Conservation (phyloP, 2,888 invertebrate genomes). For the Platycheirus rosarum region DNA sequence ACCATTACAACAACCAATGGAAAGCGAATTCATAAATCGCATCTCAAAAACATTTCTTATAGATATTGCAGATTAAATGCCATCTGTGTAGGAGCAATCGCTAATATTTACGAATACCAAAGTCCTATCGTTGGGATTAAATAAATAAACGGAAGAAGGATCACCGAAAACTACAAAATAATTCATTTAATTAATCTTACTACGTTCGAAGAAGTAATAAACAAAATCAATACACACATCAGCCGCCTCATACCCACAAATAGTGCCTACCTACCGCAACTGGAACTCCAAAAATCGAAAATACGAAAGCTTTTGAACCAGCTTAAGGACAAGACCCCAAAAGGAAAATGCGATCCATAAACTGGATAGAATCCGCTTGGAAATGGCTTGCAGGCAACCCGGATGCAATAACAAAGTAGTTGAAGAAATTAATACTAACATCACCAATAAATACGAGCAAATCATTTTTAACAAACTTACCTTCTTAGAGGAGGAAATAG, state of each 20-base stretch:
- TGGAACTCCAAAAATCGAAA: not conserved
- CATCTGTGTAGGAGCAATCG: not conserved
- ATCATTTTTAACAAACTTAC: not conserved
- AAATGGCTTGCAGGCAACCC: too few relatives aligned
- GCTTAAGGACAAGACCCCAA: not conserved
- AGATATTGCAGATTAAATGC: too few relatives aligned
- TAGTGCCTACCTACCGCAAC: not conserved
- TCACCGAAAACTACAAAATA: constrained; percentile 24
- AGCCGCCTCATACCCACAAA: not conserved
- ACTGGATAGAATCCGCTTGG: too few relatives aligned
- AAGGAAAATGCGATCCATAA: too few relatives aligned
- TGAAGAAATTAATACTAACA: not conserved
- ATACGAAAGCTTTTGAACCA: not conserved
- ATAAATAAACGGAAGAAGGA: constrained; percentile 20
- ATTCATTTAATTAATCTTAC: constrained; percentile 35
- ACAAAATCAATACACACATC: constrained; percentile 2
- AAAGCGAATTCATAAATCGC: too few relatives aligned
- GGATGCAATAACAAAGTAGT: not conserved
- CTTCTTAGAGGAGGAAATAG: not conserved
- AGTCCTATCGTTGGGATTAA: too few relatives aligned
- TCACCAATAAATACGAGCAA: not conserved
- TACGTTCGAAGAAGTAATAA: constrained; percentile 10
- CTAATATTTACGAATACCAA: not conserved
- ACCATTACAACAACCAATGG: too few relatives aligned
- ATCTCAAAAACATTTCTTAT: too few relatives aligned